Conservation (phyloP, 2,113 vertebrate genomes). For the Chauna torquata region DNA sequence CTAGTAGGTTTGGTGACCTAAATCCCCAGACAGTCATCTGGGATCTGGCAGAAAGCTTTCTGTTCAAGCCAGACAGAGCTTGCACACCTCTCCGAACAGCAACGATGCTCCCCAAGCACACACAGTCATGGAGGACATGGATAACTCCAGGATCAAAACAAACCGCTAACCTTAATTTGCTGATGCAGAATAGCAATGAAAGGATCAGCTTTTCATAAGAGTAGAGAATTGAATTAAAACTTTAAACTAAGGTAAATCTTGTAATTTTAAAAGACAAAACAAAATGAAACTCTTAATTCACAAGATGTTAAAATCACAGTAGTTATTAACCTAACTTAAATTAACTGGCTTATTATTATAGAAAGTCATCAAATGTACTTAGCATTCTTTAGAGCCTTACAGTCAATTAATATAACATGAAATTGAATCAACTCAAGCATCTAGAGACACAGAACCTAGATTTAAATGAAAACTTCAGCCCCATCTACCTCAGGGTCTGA, state of each 20-base stretch:
- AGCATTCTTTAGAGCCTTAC: constrained; percentile 42
- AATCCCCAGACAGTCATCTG: neutral
- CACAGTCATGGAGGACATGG: neutral
- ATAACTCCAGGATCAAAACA: neutral
- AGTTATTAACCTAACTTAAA: constrained; percentile 58
- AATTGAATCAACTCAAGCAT: constrained; percentile 59
- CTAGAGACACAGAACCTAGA: constrained; percentile 45
- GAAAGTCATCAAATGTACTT: constrained; percentile 63
- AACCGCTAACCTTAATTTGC: neutral
- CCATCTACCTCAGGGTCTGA: constrained; percentile 29
- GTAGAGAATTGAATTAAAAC: neutral
- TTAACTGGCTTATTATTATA: constrained; percentile 56
- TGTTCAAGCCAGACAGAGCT: neutral
- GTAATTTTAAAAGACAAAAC: constrained; percentile 3
- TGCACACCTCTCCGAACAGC: neutral
- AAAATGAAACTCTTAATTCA: constrained; percentile 40
- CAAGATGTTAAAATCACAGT: constrained; percentile 40
- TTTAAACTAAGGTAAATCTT: constrained; percentile 33
- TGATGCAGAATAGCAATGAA: neutral
- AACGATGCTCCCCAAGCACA: neutral
- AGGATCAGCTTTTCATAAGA: neutral
- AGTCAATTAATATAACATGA: constrained; percentile 64
- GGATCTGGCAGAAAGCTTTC: neutral
- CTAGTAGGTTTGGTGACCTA: neutral
- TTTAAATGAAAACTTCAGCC: constrained; percentile 54